Conservation (phyloP, 1,140 invertebrate species). For the Calycopis cecrops region DNA sequence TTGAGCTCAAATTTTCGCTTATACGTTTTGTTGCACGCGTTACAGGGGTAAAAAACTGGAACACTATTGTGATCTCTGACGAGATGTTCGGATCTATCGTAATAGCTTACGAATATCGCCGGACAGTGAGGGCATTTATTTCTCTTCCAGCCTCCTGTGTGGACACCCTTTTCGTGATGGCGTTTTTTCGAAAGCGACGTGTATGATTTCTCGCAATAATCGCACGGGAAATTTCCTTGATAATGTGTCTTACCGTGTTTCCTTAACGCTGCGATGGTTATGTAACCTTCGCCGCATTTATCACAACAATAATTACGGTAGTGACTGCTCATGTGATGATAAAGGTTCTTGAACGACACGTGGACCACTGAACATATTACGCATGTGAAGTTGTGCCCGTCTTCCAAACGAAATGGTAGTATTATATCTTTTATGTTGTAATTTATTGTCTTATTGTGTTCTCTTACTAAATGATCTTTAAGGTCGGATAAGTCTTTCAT, state of each 20-base stretch:
- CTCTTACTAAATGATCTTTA: slow-evolving; percentile 43
- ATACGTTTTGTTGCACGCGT: slow-evolving; percentile 68
- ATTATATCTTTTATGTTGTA: slow-evolving; percentile 66
- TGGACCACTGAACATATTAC: slow-evolving; percentile 58
- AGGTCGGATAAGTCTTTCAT: slow-evolving; percentile 56
- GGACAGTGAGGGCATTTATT: slow-evolving; percentile 72
- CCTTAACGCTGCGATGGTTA: slow-evolving; percentile 59
- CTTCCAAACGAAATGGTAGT: slow-evolving; percentile 54
- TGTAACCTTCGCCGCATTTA: slow-evolving; percentile 60
- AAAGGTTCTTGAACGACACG: slow-evolving; percentile 63
- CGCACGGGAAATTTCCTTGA: slow-evolving; percentile 60
- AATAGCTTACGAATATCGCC: slow-evolving; percentile 67
- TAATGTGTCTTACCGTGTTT: slow-evolving; percentile 63
- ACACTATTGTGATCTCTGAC: slow-evolving; percentile 61
- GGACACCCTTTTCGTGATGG: slow-evolving; percentile 63
- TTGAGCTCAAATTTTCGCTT: slow-evolving; percentile 64
- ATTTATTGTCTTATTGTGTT: slow-evolving; percentile 54
- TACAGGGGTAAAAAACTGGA: slow-evolving; percentile 59
- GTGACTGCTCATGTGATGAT: slow-evolving; percentile 67
- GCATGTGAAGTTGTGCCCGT: slow-evolving; percentile 55
- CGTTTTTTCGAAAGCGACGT: slow-evolving; percentile 60
- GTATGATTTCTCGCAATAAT: slow-evolving; percentile 55
- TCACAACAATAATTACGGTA: slow-evolving; percentile 67
- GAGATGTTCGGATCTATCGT: slow-evolving; percentile 61
- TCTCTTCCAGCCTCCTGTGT: slow-evolving; percentile 55